A percentile compares a stretch with the other conserved stretches of the same genome.
These are phyloP conservation scores for Oreonectes daqikongensis DNA, from an alignment of 2,797 vertebrate species.

Conservation along the genomic window DNA sequence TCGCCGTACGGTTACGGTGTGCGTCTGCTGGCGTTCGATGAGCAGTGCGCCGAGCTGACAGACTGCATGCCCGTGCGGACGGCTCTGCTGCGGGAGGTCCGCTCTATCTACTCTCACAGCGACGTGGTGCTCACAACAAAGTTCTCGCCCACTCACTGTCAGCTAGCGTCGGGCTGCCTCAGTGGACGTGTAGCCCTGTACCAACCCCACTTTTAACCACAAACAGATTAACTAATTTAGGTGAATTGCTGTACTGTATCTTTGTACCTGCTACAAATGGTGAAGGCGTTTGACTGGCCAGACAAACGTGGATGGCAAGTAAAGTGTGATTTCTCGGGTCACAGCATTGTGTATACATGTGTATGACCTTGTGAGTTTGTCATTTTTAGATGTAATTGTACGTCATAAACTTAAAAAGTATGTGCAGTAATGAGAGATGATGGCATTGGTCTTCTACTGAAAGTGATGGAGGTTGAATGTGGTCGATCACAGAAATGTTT, in stretches of 20 bases:
- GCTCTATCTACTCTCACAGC: conserved; percentile 95
- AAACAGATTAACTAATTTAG: neutral
- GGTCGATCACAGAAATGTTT: conserved; percentile 21
- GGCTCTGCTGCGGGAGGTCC: conserved; percentile 88
- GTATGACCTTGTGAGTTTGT: conserved; percentile 26
- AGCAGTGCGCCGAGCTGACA: conserved; percentile 88
- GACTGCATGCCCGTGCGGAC: conserved; percentile 94
- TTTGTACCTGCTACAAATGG: neutral
- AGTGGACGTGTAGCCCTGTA: conserved; percentile 96
- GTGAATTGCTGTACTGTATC: neutral
- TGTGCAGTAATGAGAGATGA: conserved; percentile 33
- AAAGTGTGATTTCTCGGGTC: neutral
- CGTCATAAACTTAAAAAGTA: conserved; percentile 16
- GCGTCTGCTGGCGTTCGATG: conserved; percentile 92
- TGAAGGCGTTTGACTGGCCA: conserved; percentile 9
- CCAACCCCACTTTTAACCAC: conserved; percentile 92
- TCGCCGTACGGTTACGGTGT: conserved; percentile 97
- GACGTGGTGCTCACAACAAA: conserved; percentile 99
- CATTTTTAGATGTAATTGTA: conserved; percentile 52
- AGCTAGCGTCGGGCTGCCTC: conserved; percentile 99
- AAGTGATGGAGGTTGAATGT: conserved; percentile 34
- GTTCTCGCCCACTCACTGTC: conserved; percentile 98
- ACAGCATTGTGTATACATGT: conserved; percentile 21
- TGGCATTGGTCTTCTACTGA: conserved; percentile 33
- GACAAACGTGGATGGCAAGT: conserved; percentile 6